phyloP scores from a whole-genome alignment of 1,140 invertebrate species.

The Panulirus ornatus region DNA sequence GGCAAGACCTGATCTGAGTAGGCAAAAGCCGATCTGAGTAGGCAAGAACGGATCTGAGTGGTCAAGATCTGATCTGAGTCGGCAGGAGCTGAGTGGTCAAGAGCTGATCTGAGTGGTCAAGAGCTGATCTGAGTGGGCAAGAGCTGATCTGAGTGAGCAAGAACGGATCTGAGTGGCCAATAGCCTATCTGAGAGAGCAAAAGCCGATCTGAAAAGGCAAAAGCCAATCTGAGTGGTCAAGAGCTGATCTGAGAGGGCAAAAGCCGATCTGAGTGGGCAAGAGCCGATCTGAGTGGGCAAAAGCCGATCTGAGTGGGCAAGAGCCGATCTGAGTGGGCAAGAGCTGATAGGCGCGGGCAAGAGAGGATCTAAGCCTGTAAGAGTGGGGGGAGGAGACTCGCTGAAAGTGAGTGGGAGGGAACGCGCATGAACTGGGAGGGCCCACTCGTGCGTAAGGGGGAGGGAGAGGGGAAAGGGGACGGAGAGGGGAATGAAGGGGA shows the following conservation, averaged over 20 bases:
- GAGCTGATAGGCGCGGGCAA: neutral
- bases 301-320: neutral
- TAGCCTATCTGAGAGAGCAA: neutral
- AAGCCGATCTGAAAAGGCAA: neutral
- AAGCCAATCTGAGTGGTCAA: no score
- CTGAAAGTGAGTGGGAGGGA: neutral
- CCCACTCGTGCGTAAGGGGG: neutral
- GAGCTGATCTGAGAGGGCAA: no score
- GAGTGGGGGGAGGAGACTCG: neutral
- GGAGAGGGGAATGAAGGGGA: neutral
- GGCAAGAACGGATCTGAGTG: no score
- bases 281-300: neutral
- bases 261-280: neutral
- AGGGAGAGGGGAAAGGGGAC: neutral
- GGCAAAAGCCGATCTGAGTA: no score
- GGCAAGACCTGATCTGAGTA: no score
- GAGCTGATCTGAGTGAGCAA: neutral
- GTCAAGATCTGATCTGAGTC: no score
- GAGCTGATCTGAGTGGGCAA: constrained; percentile 1
- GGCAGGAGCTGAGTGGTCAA: no score
- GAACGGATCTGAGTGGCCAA: neutral
- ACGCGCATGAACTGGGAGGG: neutral
- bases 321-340: neutral
- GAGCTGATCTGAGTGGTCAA: no score
- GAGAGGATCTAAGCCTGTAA: neutral